phyloP scores from a whole-genome alignment of 2,888 invertebrate genomes.

The Lissocephala sabroskyi region DNA sequence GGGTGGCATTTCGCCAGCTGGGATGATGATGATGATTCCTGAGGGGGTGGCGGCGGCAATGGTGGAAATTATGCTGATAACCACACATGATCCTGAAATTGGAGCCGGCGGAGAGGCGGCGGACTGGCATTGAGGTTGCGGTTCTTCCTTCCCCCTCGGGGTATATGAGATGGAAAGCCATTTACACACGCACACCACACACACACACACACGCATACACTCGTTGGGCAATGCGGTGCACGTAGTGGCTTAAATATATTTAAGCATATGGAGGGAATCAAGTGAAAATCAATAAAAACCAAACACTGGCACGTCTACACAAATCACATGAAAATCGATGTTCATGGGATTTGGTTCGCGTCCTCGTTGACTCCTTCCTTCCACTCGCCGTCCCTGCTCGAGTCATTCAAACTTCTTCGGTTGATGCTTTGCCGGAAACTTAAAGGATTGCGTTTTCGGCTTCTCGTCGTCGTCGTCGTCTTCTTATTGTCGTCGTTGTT shows the following conservation, averaged over 20 bases:
- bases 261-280: constrained; percentile 64
- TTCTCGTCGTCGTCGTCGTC: constrained; percentile 8
- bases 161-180: constrained; percentile 39
- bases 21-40: too few species aligned
- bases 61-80: constrained; percentile 60
- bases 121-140: constrained; percentile 2
- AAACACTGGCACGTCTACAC: constrained; percentile 63
- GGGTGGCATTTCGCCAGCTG: too few species aligned
- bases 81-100: constrained; percentile 62
- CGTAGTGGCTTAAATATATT: constrained; percentile 63
- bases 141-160: neutral
- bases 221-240: constrained; percentile 41
- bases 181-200: neutral
- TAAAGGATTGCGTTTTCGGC: constrained; percentile 38
- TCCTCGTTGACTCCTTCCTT: too few species aligned
- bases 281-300: constrained; percentile 65
- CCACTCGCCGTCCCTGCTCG: too few species aligned
- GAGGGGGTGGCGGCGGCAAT: constrained; percentile 9
- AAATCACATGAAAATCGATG: constrained; percentile 66
- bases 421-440: constrained; percentile 35
- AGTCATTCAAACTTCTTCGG: neutral
- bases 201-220: neutral
- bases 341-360: constrained; percentile 19
- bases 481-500: constrained; percentile 13
- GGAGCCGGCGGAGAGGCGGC: constrained; percentile 32